Conservation (phyloP, 2,113 vertebrate genomes). For the Protobothrops mucrosquamatus region DNA sequence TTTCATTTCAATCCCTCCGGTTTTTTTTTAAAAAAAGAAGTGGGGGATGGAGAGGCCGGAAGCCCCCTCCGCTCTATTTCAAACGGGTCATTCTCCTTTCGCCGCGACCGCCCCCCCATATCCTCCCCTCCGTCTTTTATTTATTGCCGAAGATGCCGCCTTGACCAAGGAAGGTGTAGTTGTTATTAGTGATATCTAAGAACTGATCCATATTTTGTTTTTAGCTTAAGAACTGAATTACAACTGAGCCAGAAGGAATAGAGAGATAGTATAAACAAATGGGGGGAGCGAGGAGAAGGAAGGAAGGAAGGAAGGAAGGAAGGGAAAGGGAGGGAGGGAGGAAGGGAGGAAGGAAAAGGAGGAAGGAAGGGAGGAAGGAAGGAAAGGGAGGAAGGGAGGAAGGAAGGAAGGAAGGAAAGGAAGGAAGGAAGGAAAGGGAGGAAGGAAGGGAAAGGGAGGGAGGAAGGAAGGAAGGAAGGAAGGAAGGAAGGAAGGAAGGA, state of each 20-base stretch:
- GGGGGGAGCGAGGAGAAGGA: too few relatives aligned
- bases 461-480: background rate
- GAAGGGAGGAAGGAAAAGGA: fast-evolving
- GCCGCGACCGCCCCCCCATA: fast-evolving
- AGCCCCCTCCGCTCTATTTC: background rate
- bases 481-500: too few relatives aligned
- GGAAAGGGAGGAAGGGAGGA: too few relatives aligned
- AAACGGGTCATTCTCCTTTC: background rate
- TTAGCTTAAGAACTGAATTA: slow-evolving; percentile 77
- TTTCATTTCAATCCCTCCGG: background rate
- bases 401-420: fast-evolving
- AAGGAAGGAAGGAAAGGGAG: fast-evolving
- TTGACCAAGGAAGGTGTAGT: slow-evolving; percentile 65
- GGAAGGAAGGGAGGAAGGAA: fast-evolving
- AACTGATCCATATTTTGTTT: slow-evolving; percentile 80
- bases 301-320: too few relatives aligned
- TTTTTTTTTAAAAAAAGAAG: background rate
- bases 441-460: background rate
- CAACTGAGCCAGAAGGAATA: slow-evolving; percentile 53
- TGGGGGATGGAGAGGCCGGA: background rate
- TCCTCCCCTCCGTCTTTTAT: background rate
- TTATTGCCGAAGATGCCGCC: slow-evolving; percentile 60
- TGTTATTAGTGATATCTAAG: slow-evolving; percentile 78
- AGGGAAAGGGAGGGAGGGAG: fast-evolving
- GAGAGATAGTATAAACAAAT: background rate